Conservation (phyloP, 2,113 vertebrate genomes). For the Oncorhynchus kisutch region DNA sequence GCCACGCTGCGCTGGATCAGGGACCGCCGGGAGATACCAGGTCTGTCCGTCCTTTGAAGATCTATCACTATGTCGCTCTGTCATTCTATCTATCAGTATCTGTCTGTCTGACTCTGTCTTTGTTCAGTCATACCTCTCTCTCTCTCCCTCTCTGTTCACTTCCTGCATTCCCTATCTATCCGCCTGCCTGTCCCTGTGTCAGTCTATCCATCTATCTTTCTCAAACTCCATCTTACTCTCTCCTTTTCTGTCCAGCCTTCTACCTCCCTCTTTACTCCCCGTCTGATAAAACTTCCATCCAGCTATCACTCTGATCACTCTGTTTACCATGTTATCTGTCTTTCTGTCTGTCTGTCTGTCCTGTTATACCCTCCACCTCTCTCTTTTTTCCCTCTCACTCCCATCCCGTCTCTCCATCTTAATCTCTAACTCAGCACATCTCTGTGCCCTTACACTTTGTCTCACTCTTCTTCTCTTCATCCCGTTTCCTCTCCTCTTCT, state of each 20-base stretch:
- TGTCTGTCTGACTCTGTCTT: too few species aligned
- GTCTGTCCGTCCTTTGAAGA: slow-evolving; percentile 51
- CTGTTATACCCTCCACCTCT: too few species aligned
- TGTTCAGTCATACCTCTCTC: too few species aligned
- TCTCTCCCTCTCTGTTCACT: not conserved
- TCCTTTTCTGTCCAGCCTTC: not conserved
- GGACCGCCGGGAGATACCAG: slow-evolving; percentile 81
- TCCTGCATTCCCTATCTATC: not conserved
- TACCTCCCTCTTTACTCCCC: not conserved
- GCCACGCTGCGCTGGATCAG: slow-evolving; percentile 83
- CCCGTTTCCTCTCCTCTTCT: too few species aligned
- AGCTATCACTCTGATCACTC: not conserved
- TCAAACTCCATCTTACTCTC: not conserved
- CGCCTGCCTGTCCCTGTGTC: not conserved
- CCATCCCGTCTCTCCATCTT: not conserved
- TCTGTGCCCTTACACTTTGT: not conserved
- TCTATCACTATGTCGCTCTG: too few species aligned
- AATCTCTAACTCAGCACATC: too few species aligned
- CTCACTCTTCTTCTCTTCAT: not conserved
- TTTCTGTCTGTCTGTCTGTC: not conserved
- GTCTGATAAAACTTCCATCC: slow-evolving; percentile 36
- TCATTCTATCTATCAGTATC: too few species aligned
- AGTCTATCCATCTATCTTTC: not conserved
- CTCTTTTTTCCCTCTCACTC: not conserved
- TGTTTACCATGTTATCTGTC: slow-evolving; percentile 39